A percentile compares a stretch with the other conserved stretches of the same genome.
Conservation (phyloP, 1,140 invertebrate genomes). For the Drosophila fuyamai region DNA sequence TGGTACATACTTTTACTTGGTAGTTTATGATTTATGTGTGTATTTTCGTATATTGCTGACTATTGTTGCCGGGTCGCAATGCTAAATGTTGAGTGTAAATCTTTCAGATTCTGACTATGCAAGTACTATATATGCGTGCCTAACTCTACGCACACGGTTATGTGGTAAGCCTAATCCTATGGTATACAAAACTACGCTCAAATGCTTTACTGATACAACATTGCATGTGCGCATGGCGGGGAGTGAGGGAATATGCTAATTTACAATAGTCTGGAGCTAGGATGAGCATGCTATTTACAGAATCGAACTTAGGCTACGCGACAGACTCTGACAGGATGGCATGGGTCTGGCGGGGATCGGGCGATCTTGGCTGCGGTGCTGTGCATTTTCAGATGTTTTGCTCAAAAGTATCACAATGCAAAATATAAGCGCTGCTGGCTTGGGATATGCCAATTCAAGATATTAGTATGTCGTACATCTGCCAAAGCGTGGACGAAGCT, state of each 20-base stretch:
- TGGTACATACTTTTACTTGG: slow-evolving; percentile 34
- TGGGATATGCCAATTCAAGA: slow-evolving; percentile 64
- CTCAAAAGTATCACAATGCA: slow-evolving; percentile 76
- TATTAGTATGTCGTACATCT: slow-evolving; percentile 2
- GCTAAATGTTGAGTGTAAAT: slow-evolving; percentile 61
- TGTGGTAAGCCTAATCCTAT: slow-evolving; percentile 42
- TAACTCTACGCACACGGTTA: slow-evolving; percentile 23
- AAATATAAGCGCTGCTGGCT: slow-evolving; percentile 44
- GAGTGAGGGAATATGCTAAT: slow-evolving; percentile 39
- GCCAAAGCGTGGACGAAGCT: slow-evolving; percentile 39
- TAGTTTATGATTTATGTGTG: slow-evolving; percentile 54
- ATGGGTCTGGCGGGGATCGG: not conserved
- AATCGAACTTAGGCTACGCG: slow-evolving; percentile 32
- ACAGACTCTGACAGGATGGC: slow-evolving; percentile 8
- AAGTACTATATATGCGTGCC: slow-evolving; percentile 22
- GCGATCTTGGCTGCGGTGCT: slow-evolving; percentile 12
- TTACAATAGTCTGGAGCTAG: slow-evolving; percentile 49
- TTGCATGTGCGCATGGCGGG: slow-evolving; percentile 34
- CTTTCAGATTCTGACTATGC: slow-evolving; percentile 74
- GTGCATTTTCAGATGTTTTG: slow-evolving; percentile 73
- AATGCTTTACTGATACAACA: slow-evolving; percentile 74
- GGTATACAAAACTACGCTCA: slow-evolving; percentile 47
- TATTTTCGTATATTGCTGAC: slow-evolving; percentile 68
- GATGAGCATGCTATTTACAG: slow-evolving; percentile 54
- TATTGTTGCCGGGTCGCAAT: slow-evolving; percentile 49